A percentile compares a stretch with the other conserved stretches of the same genome.
These are phyloP conservation scores for Arremon brunneinucha DNA, from an alignment of 2,797 vertebrate species.

Conservation along the genomic window DNA sequence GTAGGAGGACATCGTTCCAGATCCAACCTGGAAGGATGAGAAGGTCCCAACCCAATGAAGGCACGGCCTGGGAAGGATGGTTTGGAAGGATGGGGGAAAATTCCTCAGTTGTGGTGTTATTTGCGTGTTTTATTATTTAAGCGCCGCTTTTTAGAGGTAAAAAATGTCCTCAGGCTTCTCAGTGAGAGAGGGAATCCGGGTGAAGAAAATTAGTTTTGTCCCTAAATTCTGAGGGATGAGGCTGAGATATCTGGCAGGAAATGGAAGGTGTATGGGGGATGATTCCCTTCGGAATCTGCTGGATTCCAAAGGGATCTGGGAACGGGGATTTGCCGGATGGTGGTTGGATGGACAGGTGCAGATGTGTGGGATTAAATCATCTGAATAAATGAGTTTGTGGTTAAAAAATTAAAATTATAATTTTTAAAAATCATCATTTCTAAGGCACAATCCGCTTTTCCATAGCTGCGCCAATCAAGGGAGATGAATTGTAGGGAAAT, in stretches of 20 bases:
- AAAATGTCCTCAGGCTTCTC: neutral
- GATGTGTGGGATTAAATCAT: rapidly evolving
- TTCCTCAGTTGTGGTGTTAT: neutral
- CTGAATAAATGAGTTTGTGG: neutral
- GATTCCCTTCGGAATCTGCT: neutral
- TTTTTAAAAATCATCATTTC: rapidly evolving
- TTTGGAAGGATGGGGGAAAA: neutral
- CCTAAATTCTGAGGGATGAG: neutral
- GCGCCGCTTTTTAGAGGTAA: neutral
- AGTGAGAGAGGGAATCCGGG: neutral
- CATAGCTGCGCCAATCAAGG: rapidly evolving
- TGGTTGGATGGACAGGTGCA: neutral
- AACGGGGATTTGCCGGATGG: too few species aligned
- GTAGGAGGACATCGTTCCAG: conserved; percentile 5
- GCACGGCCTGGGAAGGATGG: neutral
- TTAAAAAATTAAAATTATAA: rapidly evolving
- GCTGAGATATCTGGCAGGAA: neutral
- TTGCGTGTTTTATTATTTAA: neutral
- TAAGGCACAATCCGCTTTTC: neutral
- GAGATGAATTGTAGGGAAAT: neutral
- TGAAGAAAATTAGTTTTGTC: neutral
- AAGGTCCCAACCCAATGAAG: neutral
- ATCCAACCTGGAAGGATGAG: neutral
- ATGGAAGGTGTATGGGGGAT: too few species aligned
- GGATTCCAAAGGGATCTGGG: neutral